phyloP scores from a whole-genome alignment of 2,888 invertebrate genomes.

The Megamerina dolium region DNA sequence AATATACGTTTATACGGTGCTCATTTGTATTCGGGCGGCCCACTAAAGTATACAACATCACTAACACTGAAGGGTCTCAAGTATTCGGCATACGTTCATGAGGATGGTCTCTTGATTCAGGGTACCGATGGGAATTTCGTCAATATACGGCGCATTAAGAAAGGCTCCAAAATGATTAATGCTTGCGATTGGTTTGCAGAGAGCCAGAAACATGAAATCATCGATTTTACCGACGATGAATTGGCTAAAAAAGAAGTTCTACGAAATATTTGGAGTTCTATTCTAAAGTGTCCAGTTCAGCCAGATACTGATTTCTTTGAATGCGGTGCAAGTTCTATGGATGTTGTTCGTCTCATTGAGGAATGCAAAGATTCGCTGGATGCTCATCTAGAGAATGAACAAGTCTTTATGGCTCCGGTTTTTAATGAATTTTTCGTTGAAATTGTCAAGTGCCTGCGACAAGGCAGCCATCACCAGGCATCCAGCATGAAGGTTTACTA shows the following conservation, averaged over 20 bases:
- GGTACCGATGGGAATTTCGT: conserved; percentile 75
- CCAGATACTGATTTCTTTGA: conserved; percentile 86
- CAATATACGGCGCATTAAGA: conserved; percentile 70
- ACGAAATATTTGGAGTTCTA: conserved; percentile 74
- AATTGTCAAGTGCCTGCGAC: conserved; percentile 63
- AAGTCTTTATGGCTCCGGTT: conserved; percentile 87
- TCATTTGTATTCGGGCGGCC: conserved; percentile 42
- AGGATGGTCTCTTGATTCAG: conserved; percentile 70
- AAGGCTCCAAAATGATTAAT: conserved; percentile 73
- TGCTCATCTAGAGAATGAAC: conserved; percentile 76
- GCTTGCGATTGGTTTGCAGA: conserved; percentile 70
- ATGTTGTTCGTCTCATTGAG: conserved; percentile 84
- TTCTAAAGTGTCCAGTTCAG: conserved; percentile 69
- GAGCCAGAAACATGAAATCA: conserved; percentile 50
- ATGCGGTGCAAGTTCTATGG: conserved; percentile 97
- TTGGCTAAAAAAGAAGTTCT: conserved; percentile 59
- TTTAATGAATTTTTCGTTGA: conserved; percentile 73
- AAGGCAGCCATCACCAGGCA: conserved; percentile 53
- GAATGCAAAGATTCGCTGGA: conserved; percentile 79
- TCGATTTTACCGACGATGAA: conserved; percentile 72
- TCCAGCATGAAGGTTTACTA: conserved; percentile 56
- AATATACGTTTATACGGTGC: conserved; percentile 78
- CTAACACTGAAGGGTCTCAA: conserved; percentile 59
- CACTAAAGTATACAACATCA: conserved; percentile 52
- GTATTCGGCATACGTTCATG: conserved; percentile 65